Conservation (phyloP, 2,888 invertebrate species). For the Scaptomyza parva region DNA sequence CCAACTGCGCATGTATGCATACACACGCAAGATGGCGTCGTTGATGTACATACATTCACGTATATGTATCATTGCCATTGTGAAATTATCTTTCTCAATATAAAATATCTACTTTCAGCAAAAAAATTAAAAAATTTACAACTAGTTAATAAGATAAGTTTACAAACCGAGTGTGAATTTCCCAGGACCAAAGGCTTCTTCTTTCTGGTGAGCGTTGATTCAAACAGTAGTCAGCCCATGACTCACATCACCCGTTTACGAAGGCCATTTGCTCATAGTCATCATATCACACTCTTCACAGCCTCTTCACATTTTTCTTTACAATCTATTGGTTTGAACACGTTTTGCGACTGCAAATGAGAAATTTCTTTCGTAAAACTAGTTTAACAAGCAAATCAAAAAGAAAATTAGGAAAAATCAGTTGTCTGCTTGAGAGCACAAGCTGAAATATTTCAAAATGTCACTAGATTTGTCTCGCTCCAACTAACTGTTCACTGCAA, state of each 20-base stretch:
- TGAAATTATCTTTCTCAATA: constrained; percentile 11
- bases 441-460: constrained; percentile 40
- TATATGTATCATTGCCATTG: constrained; percentile 31
- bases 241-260: constrained; percentile 61
- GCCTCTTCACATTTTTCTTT: constrained; percentile 73
- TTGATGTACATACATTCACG: constrained; percentile 24
- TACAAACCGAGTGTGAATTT: constrained; percentile 79
- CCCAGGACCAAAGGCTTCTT: constrained; percentile 65
- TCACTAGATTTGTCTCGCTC: constrained; percentile 58
- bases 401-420: constrained; percentile 39
- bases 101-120: constrained; percentile 34
- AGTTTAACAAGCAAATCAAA: constrained; percentile 63
- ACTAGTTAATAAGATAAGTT: constrained; percentile 56
- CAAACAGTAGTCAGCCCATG: constrained; percentile 62
- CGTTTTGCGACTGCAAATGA: constrained; percentile 84
- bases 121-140: constrained; percentile 20
- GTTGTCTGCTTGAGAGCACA: constrained; percentile 26
- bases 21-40: constrained; percentile 58
- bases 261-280: constrained; percentile 67
- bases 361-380: constrained; percentile 84
- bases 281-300: constrained; percentile 73
- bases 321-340: constrained; percentile 68
- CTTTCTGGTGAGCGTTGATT: constrained; percentile 57
- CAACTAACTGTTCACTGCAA: constrained; percentile 63
- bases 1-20: constrained; percentile 23